These are phyloP conservation scores for Hemichromis elongatus DNA, from an alignment of 2,113 vertebrate species.

Conservation along the genomic window DNA sequence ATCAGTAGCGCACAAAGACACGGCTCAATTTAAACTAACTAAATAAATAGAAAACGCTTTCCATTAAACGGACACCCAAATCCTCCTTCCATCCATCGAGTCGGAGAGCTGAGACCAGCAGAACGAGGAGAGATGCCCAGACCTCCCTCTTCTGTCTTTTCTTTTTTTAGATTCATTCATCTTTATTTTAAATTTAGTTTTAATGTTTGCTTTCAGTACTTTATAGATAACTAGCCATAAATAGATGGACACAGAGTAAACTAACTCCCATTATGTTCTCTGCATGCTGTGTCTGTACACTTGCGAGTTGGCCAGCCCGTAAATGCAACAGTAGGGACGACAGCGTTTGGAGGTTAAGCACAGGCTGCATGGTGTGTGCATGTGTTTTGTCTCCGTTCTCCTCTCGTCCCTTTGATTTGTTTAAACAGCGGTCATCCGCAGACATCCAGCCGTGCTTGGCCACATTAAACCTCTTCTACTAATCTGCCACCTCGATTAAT, in stretches of 20 bases:
- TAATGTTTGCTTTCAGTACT: background rate
- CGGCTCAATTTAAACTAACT: background rate
- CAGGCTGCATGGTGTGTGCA: background rate
- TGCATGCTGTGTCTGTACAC: rapidly evolving
- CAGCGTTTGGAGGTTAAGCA: background rate
- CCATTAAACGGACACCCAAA: rapidly evolving
- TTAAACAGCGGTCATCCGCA: background rate
- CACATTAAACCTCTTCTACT: slow-evolving; percentile 45
- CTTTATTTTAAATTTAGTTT: background rate
- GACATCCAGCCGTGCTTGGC: slow-evolving; percentile 1
- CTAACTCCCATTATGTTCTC: background rate
- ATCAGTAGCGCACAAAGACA: background rate
- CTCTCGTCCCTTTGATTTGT: slow-evolving; percentile 3
- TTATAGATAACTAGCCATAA: background rate
- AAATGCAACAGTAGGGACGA: background rate
- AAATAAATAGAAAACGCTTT: background rate
- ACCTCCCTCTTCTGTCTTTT: background rate
- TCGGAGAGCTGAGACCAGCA: background rate
- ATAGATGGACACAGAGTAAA: background rate
- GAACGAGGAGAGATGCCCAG: background rate
- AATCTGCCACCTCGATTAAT: slow-evolving; percentile 44
- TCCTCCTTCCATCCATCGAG: background rate
- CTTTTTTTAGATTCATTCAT: background rate
- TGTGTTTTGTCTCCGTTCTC: background rate
- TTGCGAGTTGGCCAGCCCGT: background rate